Evolutionary conservation across 2,113 vertebrate species (phyloP).

Genomic region (Labrus mixtus): DNA sequence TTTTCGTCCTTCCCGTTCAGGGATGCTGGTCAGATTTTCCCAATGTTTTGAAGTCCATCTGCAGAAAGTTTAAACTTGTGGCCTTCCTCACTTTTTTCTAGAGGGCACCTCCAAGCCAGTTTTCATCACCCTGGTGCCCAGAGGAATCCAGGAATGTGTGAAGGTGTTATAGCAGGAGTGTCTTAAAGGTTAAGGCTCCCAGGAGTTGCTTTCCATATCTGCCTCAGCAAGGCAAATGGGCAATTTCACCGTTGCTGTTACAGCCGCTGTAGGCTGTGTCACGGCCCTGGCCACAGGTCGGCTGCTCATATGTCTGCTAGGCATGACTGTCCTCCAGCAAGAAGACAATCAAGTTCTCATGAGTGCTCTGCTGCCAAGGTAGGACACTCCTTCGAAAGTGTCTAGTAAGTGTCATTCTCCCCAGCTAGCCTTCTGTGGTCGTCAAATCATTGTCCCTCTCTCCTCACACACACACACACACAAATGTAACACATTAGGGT

Average conservation of each 20-base stretch:
- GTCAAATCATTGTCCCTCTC: neutral
- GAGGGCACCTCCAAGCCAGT: neutral
- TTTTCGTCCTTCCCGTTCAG: neutral
- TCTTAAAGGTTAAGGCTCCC: neutral
- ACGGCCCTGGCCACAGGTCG: slow-evolving; percentile 1
- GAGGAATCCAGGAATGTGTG: neutral
- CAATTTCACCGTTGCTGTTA: slow-evolving; percentile 15
- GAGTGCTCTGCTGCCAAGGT: slow-evolving; percentile 20
- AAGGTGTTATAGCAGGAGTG: neutral
- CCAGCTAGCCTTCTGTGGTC: neutral
- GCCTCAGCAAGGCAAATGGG: slow-evolving; percentile 9
- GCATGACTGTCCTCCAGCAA: slow-evolving; percentile 21
- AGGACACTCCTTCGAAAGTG: slow-evolving; percentile 1
- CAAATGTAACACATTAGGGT: slow-evolving; percentile 1
- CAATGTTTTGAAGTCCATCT: slow-evolving; percentile 1
- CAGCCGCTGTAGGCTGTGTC: slow-evolving; percentile 1
- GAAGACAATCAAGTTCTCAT: neutral
- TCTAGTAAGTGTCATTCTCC: slow-evolving; percentile 21
- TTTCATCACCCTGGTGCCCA: neutral
- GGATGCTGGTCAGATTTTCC: neutral
- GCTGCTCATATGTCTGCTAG: slow-evolving; percentile 11
- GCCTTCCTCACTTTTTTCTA: neutral
- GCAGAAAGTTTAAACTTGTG: neutral
- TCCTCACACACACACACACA: neutral
- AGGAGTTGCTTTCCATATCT: slow-evolving; percentile 3